Base-by-base conservation (phyloP, 2,888 invertebrate species). In the Macrophya annulata region DNA sequence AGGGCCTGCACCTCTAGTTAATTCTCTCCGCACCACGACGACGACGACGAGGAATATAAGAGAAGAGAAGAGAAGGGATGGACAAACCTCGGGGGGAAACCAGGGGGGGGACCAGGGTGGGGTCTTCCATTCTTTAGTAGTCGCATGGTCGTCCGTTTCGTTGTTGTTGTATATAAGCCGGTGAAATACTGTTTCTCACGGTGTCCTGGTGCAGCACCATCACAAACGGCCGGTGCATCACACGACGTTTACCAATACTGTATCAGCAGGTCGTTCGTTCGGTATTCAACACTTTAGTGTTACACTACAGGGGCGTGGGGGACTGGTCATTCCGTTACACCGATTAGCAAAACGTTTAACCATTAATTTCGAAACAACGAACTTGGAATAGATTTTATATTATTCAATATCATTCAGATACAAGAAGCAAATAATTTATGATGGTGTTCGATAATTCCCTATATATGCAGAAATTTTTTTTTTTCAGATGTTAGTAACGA, bases 161-260 rank as follows among this genome's bases (percentile, higher is more conserved):
- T 81, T 43, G 59, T 55, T 62, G 59, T 40, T 68, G 59, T 40
- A 21, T 68, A 74, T 55, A 51, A 74, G 55, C 68, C 25, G 37
- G 51, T 48, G 76, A 87, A 88, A 90, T 86, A 89, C 88, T 89
- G 90, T 91, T 92, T 92, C 92, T 92, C 92, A 92, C 92, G 92
- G 90, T 92, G 89, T 51, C 88, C 86, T 31, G 77, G 55, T 77
- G 55, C 74, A 72, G n/a, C 74, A 43, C 40, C 1, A 17, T 55
- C 55, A 17, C 55, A 17, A 68, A 68, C 68, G 25, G 25, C 62
- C 62, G 62, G 62, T 62, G 62, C 62, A 62, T 21, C 12, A 25
- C 10, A 62, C 31, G 51, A 10, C n/a, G 17, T 17, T n/a, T 55
- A 55, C 51, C 0, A n/a, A 55, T n/a, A n/a, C n/a, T 8, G 55